Conservation (phyloP, 2,797 vertebrate genomes). For the Coendou prehensilis region DNA sequence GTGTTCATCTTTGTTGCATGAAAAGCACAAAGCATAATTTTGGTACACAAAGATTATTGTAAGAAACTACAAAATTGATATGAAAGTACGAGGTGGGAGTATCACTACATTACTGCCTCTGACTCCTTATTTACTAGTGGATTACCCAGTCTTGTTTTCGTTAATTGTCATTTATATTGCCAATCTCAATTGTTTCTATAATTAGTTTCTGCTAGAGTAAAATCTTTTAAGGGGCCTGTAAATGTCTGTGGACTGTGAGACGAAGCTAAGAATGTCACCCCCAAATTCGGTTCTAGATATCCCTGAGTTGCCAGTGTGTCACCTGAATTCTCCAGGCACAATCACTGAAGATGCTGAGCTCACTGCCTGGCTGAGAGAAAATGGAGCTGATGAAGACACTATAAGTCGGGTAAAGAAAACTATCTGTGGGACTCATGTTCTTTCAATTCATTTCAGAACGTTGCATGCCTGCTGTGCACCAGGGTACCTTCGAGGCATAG, state of each 20-base stretch:
- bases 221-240: constrained; percentile 27
- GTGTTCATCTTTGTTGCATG: neutral
- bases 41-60: neutral
- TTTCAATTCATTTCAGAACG: neutral
- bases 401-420: constrained; percentile 92
- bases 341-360: constrained; percentile 91
- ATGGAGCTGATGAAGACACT: constrained; percentile 94
- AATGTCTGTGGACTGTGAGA: neutral
- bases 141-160: constrained; percentile 29
- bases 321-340: constrained; percentile 83
- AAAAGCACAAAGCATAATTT: constrained; percentile 34
- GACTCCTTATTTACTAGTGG: neutral
- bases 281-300: constrained; percentile 88
- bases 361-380: constrained; percentile 93
- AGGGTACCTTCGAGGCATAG: too few relatives aligned
- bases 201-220: constrained; percentile 4
- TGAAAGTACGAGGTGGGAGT: neutral
- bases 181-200: neutral
- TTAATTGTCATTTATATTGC: neutral
- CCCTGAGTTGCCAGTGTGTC: constrained; percentile 87
- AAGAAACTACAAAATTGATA: constrained; percentile 11
- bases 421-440: neutral
- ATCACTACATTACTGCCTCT: neutral
- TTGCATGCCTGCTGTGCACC: neutral
- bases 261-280: constrained; percentile 37